phyloP scores from a whole-genome alignment of 2,888 invertebrate species.

The Xestia ashworthii region DNA sequence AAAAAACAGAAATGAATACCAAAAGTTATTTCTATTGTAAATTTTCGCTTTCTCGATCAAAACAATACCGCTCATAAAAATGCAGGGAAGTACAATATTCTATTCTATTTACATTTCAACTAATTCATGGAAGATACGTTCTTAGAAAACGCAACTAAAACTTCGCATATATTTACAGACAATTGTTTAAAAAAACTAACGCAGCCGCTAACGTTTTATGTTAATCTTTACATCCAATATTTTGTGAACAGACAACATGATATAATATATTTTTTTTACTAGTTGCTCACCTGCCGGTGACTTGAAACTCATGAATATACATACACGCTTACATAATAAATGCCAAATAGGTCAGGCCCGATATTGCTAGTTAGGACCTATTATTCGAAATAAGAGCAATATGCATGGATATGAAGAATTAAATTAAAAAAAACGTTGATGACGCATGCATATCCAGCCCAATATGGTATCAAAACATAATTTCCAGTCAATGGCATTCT shows the following conservation, averaged over 20 bases:
- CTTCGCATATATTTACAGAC: constrained; percentile 60
- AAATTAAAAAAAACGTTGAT: neutral
- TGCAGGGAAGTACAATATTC: constrained; percentile 49
- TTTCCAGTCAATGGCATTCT: neutral
- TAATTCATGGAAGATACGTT: constrained; percentile 64
- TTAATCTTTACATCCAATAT: constrained; percentile 56
- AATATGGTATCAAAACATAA: constrained; percentile 11
- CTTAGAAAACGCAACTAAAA: constrained; percentile 45
- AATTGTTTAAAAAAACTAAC: constrained; percentile 55
- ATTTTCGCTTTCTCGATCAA: constrained; percentile 50
- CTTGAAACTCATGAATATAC: constrained; percentile 57
- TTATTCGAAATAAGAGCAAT: constrained; percentile 39
- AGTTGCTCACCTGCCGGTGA: constrained; percentile 60
- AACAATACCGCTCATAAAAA: constrained; percentile 47
- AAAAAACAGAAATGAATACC: constrained; percentile 19
- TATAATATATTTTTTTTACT: constrained; percentile 60
- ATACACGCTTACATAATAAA: constrained; percentile 74
- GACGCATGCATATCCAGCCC: neutral
- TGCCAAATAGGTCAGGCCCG: constrained; percentile 74
- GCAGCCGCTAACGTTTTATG: constrained; percentile 40
- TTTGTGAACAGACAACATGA: constrained; percentile 68
- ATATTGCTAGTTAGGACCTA: constrained; percentile 51
- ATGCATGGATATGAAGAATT: constrained; percentile 32
- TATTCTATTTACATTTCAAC: constrained; percentile 62
- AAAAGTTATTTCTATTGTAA: constrained; percentile 25